phyloP scores from a whole-genome alignment of 1,140 invertebrate genomes.

The Nautilus pompilius region DNA sequence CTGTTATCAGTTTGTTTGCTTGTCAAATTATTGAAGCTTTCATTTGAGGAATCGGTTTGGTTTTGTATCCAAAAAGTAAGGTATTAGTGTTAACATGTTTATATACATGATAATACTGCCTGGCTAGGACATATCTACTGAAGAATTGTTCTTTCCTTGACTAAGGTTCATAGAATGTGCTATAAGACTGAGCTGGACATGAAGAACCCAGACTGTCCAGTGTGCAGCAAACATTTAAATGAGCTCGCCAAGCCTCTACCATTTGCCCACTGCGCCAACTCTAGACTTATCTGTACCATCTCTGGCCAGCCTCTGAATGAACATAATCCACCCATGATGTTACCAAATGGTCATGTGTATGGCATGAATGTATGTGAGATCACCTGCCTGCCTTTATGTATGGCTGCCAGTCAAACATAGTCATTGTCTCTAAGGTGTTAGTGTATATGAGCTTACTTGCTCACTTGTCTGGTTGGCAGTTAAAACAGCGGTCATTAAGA shows the following conservation, averaged over 20 bases:
- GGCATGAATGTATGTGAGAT: conserved; percentile 87
- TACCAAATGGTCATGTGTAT: conserved; percentile 97
- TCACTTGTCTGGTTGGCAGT: too few species aligned
- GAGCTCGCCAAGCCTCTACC: conserved; percentile 81
- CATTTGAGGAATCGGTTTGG: too few species aligned
- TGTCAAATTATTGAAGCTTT: too few species aligned
- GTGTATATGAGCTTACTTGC: not conserved
- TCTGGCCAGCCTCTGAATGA: conserved; percentile 93
- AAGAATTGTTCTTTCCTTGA: conserved; percentile 22
- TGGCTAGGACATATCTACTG: not conserved
- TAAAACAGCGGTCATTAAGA: too few species aligned
- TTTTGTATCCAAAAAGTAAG: too few species aligned
- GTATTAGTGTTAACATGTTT: too few species aligned
- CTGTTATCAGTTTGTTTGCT: too few species aligned
- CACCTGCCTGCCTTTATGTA: too few species aligned
- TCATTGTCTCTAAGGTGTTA: not conserved
- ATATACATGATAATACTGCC: too few species aligned
- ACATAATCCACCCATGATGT: conserved; percentile 95
- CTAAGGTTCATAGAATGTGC: conserved; percentile 47
- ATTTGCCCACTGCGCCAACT: conserved; percentile 92
- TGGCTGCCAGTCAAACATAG: too few species aligned
- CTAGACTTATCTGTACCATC: conserved; percentile 86
- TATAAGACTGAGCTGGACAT: conserved; percentile 52
- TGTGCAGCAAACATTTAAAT: conserved; percentile 86
- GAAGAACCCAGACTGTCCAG: conserved; percentile 83